Base-by-base conservation (phyloP, 2,888 invertebrate species). In the Hypomecis punctinalis region DNA sequence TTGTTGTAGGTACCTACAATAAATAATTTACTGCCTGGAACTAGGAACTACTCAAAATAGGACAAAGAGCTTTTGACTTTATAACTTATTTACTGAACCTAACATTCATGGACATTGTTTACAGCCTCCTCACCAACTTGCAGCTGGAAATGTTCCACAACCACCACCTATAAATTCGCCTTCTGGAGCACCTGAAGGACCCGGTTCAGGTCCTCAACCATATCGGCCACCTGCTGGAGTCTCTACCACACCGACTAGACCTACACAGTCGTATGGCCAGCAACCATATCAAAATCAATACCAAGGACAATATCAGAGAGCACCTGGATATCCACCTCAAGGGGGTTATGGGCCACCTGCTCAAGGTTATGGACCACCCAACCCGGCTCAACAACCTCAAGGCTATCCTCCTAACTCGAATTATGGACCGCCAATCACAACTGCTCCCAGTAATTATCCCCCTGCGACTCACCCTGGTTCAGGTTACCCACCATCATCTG, bases 251-350 rank as follows among this genome's bases (percentile, higher is more conserved):
- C 90, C 94, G 53, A 94, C 94, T 51, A 94, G 95, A 67, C 95
- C 95, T 23, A 95, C 95, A 59, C 95, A 95, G 77, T 95, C 94
- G 23, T 96, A 95, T 83, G 94, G 94, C 7, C 96, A 95, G 79
- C 92, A 96, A 76, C 94, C 94, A 45, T 95, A 95, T 77, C 96
- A 96, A 82, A 95, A 94, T 74, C 95, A 95, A 77, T 95, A 95
- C 76, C 95, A 95, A 77, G 90, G 90, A 0, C 94, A 94, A 72
- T 94, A 94, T 76, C 93, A 93, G 77, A 93, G 93, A 73, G 91
- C 93, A 66, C 93, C 93, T 69, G 93, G 93, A 8, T 96, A 95
- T 82, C 95, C 96, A 49, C 95, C 95, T 57, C 96, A 96, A 79
- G 94, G 94, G 61, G 94, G 94, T 39, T 96, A 96, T 86, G 95